Evolutionary conservation across 2,888 invertebrate genomes (phyloP).

Genomic region (Keiferia lycopersicella): DNA sequence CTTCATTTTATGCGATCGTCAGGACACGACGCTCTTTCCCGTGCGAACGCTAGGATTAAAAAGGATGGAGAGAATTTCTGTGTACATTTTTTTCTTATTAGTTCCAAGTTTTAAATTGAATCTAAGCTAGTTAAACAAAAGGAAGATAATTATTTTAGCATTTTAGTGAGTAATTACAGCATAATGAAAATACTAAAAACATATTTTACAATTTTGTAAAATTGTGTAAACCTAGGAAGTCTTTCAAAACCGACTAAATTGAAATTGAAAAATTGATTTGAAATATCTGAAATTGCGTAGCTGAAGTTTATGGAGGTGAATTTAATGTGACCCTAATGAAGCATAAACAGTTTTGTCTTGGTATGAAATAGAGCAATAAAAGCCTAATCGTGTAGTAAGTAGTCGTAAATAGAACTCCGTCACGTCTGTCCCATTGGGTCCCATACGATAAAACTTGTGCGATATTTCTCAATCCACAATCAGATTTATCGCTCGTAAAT

Average conservation of each 20-base stretch:
- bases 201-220: too few species aligned
- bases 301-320: too few species aligned
- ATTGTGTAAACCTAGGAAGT: too few species aligned
- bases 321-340: too few species aligned
- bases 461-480: slow-evolving; percentile 13
- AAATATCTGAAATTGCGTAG: too few species aligned
- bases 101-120: not conserved
- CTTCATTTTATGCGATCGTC: not conserved
- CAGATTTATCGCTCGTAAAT: slow-evolving; percentile 7
- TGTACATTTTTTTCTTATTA: slow-evolving; percentile 1
- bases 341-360: not conserved
- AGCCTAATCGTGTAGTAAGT: not conserved
- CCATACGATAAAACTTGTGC: not conserved
- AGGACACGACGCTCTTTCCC: not conserved
- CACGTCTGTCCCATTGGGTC: not conserved
- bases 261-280: too few species aligned
- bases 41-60: slow-evolving; percentile 8
- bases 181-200: too few species aligned
- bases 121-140: not conserved
- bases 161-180: not conserved
- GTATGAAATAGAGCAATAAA: not conserved
- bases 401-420: not conserved
- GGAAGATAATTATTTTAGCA: not conserved
- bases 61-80: slow-evolving; percentile 8
- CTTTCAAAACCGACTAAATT: too few species aligned